Conservation (phyloP, 2,113 vertebrate genomes). For the Mesocricetus auratus region DNA sequence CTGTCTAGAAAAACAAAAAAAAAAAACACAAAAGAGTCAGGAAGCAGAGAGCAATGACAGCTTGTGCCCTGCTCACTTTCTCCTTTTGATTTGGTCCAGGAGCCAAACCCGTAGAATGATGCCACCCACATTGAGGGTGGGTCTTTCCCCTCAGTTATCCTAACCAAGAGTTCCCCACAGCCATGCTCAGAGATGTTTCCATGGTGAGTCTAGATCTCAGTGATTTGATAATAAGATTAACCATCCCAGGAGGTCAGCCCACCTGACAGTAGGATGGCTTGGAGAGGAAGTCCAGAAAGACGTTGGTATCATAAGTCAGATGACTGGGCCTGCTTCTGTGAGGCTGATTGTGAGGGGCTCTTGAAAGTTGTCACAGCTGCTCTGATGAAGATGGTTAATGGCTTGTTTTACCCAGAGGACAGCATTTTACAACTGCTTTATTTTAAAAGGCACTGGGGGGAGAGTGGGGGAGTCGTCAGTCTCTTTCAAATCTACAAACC, state of each 20-base stretch:
- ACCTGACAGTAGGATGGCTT: not conserved
- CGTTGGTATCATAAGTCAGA: not conserved
- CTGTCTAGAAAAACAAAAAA: no score
- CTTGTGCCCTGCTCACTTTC: not conserved
- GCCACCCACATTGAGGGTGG: not conserved
- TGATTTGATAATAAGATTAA: not conserved
- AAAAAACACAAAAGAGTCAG: no score
- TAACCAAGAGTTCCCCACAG: not conserved
- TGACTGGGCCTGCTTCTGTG: not conserved
- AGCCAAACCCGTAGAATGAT: not conserved
- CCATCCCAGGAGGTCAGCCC: not conserved
- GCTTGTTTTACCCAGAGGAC: no score
- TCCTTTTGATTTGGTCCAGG: not conserved
- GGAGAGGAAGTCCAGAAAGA: not conserved
- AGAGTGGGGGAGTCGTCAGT: not conserved
- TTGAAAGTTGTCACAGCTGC: not conserved
- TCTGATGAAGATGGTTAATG: not conserved
- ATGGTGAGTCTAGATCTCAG: not conserved
- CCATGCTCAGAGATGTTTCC: not conserved
- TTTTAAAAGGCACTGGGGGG: conserved; percentile 85
- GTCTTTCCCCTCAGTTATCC: not conserved
- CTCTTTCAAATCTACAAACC: not conserved
- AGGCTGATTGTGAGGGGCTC: not conserved
- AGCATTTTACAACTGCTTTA: not conserved
- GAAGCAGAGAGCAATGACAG: not conserved